Evolutionary conservation across 2,113 vertebrate species (phyloP), one percentile per base, ranked within the genome.

Genomic region (Hemiscyllium ocellatum): DNA sequence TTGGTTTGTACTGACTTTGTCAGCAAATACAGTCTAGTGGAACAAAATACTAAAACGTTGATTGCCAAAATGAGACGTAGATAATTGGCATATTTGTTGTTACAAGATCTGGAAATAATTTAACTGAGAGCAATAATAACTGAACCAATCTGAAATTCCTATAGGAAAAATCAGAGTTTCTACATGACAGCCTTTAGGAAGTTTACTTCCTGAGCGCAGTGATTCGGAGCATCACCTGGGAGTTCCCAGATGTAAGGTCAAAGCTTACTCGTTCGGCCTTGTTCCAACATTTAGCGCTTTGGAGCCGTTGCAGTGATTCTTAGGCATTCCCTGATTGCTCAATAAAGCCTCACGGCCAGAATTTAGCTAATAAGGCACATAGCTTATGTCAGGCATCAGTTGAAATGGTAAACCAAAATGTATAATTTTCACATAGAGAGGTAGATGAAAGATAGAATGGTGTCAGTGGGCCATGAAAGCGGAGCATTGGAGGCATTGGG

Each of bases 21-120:
- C 26, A 61, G 87, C 52, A 61, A 61, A 65, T 90, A 56, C 13
- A 65, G 1, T 33, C 56, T 90, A 6, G 13, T 90, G 20, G 22
- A 52, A 10, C 29, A 13, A 26, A 24, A 87, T 50, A 10, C 24
- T 47, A 87, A 87, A 83, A 83, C 80, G 52, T 22, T 87, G 22
- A 47, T 26, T 90, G 87, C 12, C 26, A 90, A 42, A 42, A 42
- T 83, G 80, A 65, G 65, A 65, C 87, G 17, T 29, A 13, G 87
- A 90, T 90, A 24, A 61, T 90, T 90, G 87, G 52, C 87, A 90
- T 90, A 29, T 17, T 33, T 29, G 15, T 17, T 33, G 52, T 52
- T 61, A 17, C 56, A 90, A 90, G 87, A 65, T 90, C 87, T 61
- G 56, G 52, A 90, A 65, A 90, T 90, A 8, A 89, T 89, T 80